Base-by-base conservation (phyloP, 2,888 invertebrate genomes). In the Carabus problematicus region DNA sequence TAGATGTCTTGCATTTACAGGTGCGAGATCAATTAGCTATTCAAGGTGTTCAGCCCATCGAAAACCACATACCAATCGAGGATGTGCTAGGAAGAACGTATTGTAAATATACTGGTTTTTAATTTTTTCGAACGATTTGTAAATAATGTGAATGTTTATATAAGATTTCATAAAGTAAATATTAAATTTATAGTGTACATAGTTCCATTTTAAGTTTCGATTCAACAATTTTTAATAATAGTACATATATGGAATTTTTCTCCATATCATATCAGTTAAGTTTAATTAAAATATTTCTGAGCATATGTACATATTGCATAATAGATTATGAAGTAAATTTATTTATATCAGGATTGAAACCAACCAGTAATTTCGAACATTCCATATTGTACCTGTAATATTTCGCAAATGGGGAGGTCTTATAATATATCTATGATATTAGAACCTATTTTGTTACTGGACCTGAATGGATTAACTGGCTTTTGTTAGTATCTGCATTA, bases 61-160 rank as follows among this genome's bases (percentile, higher is more conserved):
- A 87, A 77, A 85, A 85, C 74, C 82, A 84, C 75, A 87, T 87
- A 78, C 85, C 86, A 71, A 80, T 83, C 71, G 84, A 85, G 76
- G 86, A 86, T 77, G 84, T 86, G 75, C 83, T 85, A 79, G 86
- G 86, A 71, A 81, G 85, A 75, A 84, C 85, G 74, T 86, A 86
- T 78, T 86, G 86, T 77, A 85, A 86, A 73, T 86, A 82, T 76
- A 79, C 80, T 77, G 82, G 82, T 9, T 70, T 69, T 39, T 71
- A 69, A 71, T 59, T 16, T 16, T 3, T 29, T 3, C 2, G 6
- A 29, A 29, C 29, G 6, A 2, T 29, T 6, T 29, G 29, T 29
- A 29, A 29, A 29, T 29, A 29, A 29, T 6, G 29, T 60, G 45
- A 58, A 60, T 55, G 29, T 43, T 42, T 55, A 64, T n/a, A n/a